phyloP scores from a whole-genome alignment of 2,888 invertebrate species.

The Nemapogon koenigi region DNA sequence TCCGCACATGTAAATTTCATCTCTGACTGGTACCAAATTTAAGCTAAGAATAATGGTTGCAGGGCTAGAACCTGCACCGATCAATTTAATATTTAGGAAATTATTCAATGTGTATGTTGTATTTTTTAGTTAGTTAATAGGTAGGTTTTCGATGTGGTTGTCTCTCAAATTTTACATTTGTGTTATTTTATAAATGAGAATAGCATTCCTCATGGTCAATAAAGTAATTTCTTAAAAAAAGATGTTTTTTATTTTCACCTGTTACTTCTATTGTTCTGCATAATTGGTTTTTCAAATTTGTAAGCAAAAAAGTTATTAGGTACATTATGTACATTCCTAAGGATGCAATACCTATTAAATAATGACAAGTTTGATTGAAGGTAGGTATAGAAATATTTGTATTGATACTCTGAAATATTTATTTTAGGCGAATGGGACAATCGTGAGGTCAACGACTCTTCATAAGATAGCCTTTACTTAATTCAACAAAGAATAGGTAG shows the following conservation, averaged over 20 bases:
- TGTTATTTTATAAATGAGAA: conserved; percentile 66
- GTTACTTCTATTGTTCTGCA: no score
- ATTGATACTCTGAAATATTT: no score
- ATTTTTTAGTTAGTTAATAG: conserved; percentile 63
- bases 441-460: no score
- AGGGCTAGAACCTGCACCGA: conserved; percentile 24
- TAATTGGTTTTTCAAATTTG: no score
- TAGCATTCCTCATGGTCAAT: conserved; percentile 68
- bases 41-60: conserved; percentile 45
- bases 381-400: no score
- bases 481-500: no score
- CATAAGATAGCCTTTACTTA: no score
- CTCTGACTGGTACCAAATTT: conserved; percentile 58
- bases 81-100: conserved; percentile 46
- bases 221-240: conserved; percentile 63
- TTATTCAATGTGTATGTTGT: conserved; percentile 63
- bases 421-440: no score
- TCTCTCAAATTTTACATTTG: conserved; percentile 64
- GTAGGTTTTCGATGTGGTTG: conserved; percentile 64
- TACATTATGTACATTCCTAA: no score
- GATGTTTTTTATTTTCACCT: conserved; percentile 32
- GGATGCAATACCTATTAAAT: no score
- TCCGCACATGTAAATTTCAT: conserved; percentile 61
- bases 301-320: no score
- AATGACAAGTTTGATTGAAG: no score